Conservation (phyloP, 2,797 vertebrate species). For the Liparis tanakae region DNA sequence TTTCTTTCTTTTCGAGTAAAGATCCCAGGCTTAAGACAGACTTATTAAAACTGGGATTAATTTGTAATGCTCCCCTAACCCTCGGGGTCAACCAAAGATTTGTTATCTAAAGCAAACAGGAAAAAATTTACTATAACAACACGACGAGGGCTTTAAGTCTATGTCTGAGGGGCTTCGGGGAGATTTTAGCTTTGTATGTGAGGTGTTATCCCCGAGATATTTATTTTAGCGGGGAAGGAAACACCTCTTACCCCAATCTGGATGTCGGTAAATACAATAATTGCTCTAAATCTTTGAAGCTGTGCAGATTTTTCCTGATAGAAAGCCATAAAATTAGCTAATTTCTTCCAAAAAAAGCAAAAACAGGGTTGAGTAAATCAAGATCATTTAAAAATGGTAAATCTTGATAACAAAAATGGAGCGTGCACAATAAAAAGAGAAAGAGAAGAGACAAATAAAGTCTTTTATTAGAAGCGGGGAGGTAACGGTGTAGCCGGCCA, state of each 20-base stretch:
- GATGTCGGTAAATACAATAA: constrained; percentile 24
- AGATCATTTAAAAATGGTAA: not conserved
- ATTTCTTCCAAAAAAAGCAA: constrained; percentile 2
- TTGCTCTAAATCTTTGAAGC: constrained; percentile 17
- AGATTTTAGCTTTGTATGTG: constrained; percentile 71
- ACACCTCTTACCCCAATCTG: constrained; percentile 39
- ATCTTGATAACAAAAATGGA: constrained; percentile 24
- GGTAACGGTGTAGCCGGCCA: constrained; percentile 11
- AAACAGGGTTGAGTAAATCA: not conserved
- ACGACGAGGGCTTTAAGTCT: constrained; percentile 65
- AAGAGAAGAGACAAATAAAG: not conserved
- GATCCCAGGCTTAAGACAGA: constrained; percentile 94
- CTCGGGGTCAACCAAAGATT: constrained; percentile 83
- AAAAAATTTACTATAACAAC: constrained; percentile 77
- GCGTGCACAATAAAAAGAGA: not conserved
- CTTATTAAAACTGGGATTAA: constrained; percentile 99
- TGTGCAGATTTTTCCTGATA: not conserved
- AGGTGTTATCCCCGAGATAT: constrained; percentile 74
- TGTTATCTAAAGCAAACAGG: constrained; percentile 87
- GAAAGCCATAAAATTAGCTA: not conserved
- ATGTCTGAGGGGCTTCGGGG: constrained; percentile 66
- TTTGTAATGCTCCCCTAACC: constrained; percentile 96
- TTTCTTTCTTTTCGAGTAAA: constrained; percentile 79
- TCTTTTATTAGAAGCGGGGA: constrained; percentile 32
- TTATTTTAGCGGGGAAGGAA: constrained; percentile 54